Evolutionary conservation across 2,113 vertebrate genomes (phyloP), one percentile per base, ranked within the genome.

Genomic region (Panurus biarmicus): DNA sequence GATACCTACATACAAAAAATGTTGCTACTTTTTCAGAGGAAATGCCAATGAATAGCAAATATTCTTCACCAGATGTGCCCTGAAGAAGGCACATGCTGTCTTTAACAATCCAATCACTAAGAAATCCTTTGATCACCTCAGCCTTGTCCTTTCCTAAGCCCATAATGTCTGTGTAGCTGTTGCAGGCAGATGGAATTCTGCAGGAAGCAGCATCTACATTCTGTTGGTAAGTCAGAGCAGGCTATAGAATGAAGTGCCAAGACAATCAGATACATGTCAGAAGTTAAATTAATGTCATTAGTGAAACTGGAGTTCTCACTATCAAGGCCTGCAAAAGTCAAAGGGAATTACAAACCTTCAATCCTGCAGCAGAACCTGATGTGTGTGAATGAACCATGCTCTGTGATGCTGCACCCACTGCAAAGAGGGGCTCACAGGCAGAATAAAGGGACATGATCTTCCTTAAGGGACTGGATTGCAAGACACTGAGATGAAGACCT

Each of bases 341-440:
- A 78, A 89, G 12, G 16, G 21, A 80, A 61, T 54, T 50, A 45
- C 2, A 73, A 71, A 79, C 33, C n/a, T 78, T 40, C 57, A 31
- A 36, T 64, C 25, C 54, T 69, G 31, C 36, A 53, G 42, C n/a
- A 65, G 26, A 82, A 21, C 12, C 23, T 90, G 23, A 75, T 42
- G 29, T 7, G 6, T 42, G 12, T 12, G 21, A 15, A 70, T 3
- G 38, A 76, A 47, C 47, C 0, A 0, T 13, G 17, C 9, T 61
- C 56, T 57, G 35, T 0, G 1, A 72, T 14, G 18, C 33, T 64
- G 12, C 47, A 64, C 7, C 33, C 20, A 28, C 21, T 40, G 36
- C 33, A 62, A 18, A 76, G 15, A 53, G 10, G 7, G 11, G 23
- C 13, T 47, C n/a, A 64, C 3, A 36, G n/a, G 53, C 33, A 82